These are phyloP conservation scores for Drosophila takahashii DNA, from an alignment of 1,140 invertebrate species.

Conservation along the genomic window DNA sequence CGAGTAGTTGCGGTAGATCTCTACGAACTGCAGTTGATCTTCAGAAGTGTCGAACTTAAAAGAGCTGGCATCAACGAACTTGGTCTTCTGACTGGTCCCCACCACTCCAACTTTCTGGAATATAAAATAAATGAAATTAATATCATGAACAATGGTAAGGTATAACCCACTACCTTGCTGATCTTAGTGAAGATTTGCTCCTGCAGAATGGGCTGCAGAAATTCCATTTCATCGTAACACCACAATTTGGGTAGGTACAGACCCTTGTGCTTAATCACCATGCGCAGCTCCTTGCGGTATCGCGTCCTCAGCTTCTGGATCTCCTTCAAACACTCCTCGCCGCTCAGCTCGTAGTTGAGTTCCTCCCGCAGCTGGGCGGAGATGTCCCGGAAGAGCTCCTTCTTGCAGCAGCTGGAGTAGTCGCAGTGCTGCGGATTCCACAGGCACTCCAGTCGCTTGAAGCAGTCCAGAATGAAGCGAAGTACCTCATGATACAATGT, in stretches of 20 bases:
- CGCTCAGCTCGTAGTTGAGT: conserved; percentile 62
- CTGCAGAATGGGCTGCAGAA: conserved; percentile 69
- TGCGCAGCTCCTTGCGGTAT: conserved; percentile 74
- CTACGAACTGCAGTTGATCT: conserved; percentile 72
- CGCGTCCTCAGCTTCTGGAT: conserved; percentile 74
- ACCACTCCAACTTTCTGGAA: conserved; percentile 72
- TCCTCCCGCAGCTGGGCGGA: conserved; percentile 64
- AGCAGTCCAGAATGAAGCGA: conserved; percentile 65
- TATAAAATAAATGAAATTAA: no score
- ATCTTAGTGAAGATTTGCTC: conserved; percentile 72
- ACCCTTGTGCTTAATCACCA: conserved; percentile 77
- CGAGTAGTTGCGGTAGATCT: conserved; percentile 75
- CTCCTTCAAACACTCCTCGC: conserved; percentile 73
- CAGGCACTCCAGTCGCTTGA: conserved; percentile 63
- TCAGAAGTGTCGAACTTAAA: conserved; percentile 55
- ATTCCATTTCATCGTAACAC: conserved; percentile 80
- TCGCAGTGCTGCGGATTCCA: conserved; percentile 77
- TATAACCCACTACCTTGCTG: conserved; percentile 53
- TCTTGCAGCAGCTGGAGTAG: conserved; percentile 65
- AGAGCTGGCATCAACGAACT: conserved; percentile 64
- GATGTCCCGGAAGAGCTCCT: conserved; percentile 66
- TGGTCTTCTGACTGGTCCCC: conserved; percentile 62
- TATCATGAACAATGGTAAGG: no score
- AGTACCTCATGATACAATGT: conserved; percentile 66
- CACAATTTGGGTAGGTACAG: conserved; percentile 77